Evolutionary conservation across 2,113 vertebrate genomes (phyloP), one percentile per base, ranked within the genome.

Genomic region (Lipophrys pholis): DNA sequence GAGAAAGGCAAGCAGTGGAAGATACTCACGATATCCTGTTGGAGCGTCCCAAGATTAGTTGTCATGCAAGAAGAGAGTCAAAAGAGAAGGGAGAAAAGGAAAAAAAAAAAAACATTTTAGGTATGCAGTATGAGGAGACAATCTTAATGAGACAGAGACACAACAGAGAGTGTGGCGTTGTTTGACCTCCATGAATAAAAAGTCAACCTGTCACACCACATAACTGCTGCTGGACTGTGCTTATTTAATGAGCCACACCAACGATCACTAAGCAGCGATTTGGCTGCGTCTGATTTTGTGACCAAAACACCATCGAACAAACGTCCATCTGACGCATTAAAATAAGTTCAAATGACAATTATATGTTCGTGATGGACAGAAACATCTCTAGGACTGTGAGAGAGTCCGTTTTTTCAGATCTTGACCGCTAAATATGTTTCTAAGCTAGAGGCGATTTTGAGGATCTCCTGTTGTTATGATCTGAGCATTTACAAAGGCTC

Each of bases 11-110:
- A 41, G 52, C 49, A 50, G 41, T 42, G 39, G 56, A 30, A 53
- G 64, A 82, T 96, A 97, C 96, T 96, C 91, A 97, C 96, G 96
- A 95, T 92, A 97, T 96, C 90, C 96, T 97, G 92, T 76, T 86
- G 56, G 87, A 69, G 68, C 51, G 73, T 59, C 66, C 87, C 63
- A 2, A 54, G n/a, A 73, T 61, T 8, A 36, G 67, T 79, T 63
- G 58, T 74, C 73, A 80, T 53, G 73, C 76, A 77, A 69, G 52
- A 66, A 72, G 57, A 80, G 71, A n/a, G n/a, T n/a, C n/a, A n/a
- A n/a, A n/a, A n/a, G n/a, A 70, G 36, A 15, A 69, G 36, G 56
- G 40, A 58, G 5, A 66, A 9, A 70, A 21, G 55, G 5, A 66
- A 9, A 70, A 21, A 53, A 14, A 66, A 11, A 45, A 45, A 8